phyloP scores from a whole-genome alignment of 2,113 vertebrate genomes.

The Syngnathus typhle region DNA sequence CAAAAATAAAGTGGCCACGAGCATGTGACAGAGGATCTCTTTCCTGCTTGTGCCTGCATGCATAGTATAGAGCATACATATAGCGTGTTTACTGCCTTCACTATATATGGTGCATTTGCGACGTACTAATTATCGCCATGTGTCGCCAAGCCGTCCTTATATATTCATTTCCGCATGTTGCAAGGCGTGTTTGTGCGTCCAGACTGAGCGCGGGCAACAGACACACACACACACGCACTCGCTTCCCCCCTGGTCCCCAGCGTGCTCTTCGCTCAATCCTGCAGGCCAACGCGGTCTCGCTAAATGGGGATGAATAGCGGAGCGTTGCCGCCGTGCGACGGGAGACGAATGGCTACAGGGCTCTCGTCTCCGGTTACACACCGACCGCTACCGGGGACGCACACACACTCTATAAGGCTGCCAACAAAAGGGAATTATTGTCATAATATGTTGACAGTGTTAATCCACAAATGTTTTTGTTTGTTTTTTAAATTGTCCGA shows the following conservation, averaged over 20 bases:
- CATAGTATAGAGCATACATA: background rate
- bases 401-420: background rate
- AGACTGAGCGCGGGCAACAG: background rate
- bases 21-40: slow-evolving; percentile 37
- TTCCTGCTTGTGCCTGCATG: slow-evolving; percentile 5
- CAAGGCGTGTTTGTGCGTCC: slow-evolving; percentile 18
- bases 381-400: slow-evolving; percentile 28
- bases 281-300: slow-evolving; percentile 51
- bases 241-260: background rate
- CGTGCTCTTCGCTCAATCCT: slow-evolving; percentile 43
- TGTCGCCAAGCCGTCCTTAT: background rate
- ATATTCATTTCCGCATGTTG: background rate
- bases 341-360: slow-evolving; percentile 46
- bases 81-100: background rate
- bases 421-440: background rate
- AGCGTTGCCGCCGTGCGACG: slow-evolving; percentile 44
- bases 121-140: background rate
- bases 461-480: background rate
- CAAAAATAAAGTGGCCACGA: slow-evolving; percentile 7
- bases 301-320: slow-evolving; percentile 61
- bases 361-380: slow-evolving; percentile 48
- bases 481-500: background rate
- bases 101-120: background rate
- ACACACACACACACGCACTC: background rate
- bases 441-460: background rate